Conservation (phyloP, 2,888 invertebrate species). For the Endomychus coccineus region DNA sequence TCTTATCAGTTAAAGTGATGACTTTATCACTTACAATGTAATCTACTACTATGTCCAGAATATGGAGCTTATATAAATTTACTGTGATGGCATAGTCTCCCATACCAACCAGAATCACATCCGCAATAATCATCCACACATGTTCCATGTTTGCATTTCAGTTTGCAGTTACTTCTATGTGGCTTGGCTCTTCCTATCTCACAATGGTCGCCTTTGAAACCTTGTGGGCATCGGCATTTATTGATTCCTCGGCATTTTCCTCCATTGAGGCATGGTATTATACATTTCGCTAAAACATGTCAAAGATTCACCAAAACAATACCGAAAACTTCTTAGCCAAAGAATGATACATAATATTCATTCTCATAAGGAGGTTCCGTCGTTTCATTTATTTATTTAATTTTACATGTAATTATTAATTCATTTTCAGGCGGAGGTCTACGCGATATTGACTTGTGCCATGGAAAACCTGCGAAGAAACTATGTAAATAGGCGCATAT, state of each 20-base stretch:
- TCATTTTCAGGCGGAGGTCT: no score
- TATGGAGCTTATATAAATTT: conserved; percentile 37
- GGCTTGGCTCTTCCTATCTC: conserved; percentile 71
- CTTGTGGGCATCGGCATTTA: conserved; percentile 79
- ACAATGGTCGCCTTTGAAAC: conserved; percentile 83
- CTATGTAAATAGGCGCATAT: no score
- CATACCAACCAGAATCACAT: conserved; percentile 78
- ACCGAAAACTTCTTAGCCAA: no score
- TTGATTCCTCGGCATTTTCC: conserved; percentile 86
- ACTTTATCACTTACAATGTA: no score
- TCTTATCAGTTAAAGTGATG: no score
- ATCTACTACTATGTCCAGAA: no score
- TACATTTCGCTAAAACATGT: conserved; percentile 39
- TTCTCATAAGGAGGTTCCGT: no score
- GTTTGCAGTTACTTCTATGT: conserved; percentile 63
- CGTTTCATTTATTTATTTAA: no score
- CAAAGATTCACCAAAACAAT: not conserved
- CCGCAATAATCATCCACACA: conserved; percentile 66
- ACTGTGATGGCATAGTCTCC: conserved; percentile 72
- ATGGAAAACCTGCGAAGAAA: no score
- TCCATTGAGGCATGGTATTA: conserved; percentile 85
- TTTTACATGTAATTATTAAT: no score
- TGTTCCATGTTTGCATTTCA: conserved; percentile 70
- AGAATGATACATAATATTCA: no score
- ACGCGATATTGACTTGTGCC: no score